Base-by-base conservation (phyloP, 1,140 invertebrate species). In the Dendrolimus kikuchii region DNA sequence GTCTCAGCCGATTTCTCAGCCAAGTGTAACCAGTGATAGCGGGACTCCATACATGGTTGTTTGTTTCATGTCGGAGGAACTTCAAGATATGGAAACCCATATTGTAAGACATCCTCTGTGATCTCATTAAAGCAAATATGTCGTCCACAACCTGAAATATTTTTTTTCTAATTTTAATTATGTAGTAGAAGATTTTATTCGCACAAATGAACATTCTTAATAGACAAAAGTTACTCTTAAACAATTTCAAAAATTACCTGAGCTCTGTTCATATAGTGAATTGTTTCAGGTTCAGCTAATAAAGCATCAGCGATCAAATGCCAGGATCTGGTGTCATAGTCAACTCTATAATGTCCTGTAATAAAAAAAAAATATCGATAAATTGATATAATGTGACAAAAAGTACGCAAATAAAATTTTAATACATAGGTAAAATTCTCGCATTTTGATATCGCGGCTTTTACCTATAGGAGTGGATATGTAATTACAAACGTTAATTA, bases 281-380 rank as follows among this genome's bases (percentile, higher is more conserved):
- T 82, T 36, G 62, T 52, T 37, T 72, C 60, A 38, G 68, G 77
- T 37, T 72, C 62, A 51, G 77, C 65, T 2, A 74, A 41, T 38
- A 86, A 65, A 46, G 87, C 80, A 0, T 88, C 50, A 4, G 89
- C 86, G 7, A 93, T 90, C 5, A 87, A 77, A 50, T 89, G 68
- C 94, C 94, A 95, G 6, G 89, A 90, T 6, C 54, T 71, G 0
- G 82, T 70, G 53, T 94, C 92, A 71, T 96, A 96, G 68, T 92
- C 92, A 0, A 95, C 93, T 49, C 94, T 88, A 80, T 95, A 96
- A 61, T 92, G 94, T 7, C 92, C 94, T 88, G 65, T 68, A 77
- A 75, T n/a, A 39, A 47, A 44, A 51, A 39, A 47, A 44, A 51
- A 41, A 49, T 40, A 50, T 50, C 10, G 2, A 40, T 42, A 48